These are phyloP conservation scores for Melopsittacus undulatus DNA, from an alignment of 2,797 vertebrate species.

Conservation along the genomic window DNA sequence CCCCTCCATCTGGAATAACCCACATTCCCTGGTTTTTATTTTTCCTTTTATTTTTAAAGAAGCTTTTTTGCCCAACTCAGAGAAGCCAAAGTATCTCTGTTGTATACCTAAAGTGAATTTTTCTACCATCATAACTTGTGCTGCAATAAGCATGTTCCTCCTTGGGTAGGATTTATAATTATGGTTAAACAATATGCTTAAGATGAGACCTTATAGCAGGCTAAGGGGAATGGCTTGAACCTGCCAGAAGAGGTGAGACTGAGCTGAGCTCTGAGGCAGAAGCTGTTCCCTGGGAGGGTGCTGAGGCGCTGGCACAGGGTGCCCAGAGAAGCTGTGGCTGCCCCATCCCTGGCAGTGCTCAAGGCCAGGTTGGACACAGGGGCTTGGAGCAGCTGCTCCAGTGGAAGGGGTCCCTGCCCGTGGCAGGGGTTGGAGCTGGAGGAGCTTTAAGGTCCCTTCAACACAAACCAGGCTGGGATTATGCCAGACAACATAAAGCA, in stretches of 20 bases:
- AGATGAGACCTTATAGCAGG: neutral
- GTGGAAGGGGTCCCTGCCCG: neutral
- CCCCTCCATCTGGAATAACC: neutral
- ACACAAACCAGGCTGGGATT: neutral
- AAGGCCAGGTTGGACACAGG: no score
- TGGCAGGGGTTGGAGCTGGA: neutral
- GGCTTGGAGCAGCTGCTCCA: neutral
- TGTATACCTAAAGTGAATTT: neutral
- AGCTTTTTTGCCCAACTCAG: neutral
- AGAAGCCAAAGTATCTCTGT: neutral
- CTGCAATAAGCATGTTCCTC: neutral
- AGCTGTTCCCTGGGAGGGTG: neutral
- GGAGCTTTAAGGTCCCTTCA: neutral
- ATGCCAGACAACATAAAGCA: neutral
- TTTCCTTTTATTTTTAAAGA: neutral
- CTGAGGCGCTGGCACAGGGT: no score
- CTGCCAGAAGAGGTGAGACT: neutral
- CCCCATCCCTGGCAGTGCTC: no score
- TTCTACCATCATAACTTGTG: neutral
- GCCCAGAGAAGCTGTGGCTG: no score
- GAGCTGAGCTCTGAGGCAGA: neutral
- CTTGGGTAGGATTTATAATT: neutral
- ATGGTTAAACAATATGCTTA: neutral
- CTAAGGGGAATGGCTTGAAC: neutral
- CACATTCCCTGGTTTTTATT: no score